phyloP scores from a whole-genome alignment of 1,140 invertebrate genomes.

The Drosophila tani region DNA sequence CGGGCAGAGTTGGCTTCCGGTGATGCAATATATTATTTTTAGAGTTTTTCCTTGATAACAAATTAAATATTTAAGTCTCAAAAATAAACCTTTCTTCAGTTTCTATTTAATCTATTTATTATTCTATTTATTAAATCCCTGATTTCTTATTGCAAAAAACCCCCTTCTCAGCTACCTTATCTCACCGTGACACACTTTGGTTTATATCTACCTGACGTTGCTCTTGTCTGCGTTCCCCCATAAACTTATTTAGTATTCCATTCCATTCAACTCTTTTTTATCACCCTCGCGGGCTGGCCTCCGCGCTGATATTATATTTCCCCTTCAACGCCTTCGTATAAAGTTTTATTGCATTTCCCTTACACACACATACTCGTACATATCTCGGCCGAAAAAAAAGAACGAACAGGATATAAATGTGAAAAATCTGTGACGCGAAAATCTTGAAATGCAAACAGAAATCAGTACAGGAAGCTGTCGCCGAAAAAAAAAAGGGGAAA shows the following conservation, averaged over 20 bases:
- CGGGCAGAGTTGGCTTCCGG: too few relatives aligned
- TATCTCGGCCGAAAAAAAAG: conserved; percentile 20
- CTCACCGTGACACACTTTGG: conserved; percentile 35
- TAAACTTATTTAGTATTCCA: conserved; percentile 57
- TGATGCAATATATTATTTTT: not conserved
- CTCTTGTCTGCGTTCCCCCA: conserved; percentile 8
- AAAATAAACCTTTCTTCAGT: too few relatives aligned
- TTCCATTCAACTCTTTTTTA: conserved; percentile 48
- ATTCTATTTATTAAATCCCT: too few relatives aligned
- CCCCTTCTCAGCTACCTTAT: not conserved
- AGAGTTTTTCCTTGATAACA: not conserved
- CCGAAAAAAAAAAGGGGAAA: conserved; percentile 36
- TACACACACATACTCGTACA: not conserved
- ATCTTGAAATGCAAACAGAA: conserved; percentile 81
- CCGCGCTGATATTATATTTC: conserved; percentile 26
- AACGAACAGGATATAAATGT: conserved; percentile 10
- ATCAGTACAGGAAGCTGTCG: conserved; percentile 70
- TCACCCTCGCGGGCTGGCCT: conserved; percentile 13
- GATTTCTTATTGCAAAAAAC: not conserved
- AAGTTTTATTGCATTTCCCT: conserved; percentile 74
- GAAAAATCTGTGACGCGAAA: conserved; percentile 70
- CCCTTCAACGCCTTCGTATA: conserved; percentile 54
- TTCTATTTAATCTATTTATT: not conserved
- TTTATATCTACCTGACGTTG: conserved; percentile 20
- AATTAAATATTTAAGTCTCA: too few relatives aligned